These are phyloP conservation scores for Mechanitis messenoides DNA, from an alignment of 2,888 invertebrate species.

Conservation along the genomic window DNA sequence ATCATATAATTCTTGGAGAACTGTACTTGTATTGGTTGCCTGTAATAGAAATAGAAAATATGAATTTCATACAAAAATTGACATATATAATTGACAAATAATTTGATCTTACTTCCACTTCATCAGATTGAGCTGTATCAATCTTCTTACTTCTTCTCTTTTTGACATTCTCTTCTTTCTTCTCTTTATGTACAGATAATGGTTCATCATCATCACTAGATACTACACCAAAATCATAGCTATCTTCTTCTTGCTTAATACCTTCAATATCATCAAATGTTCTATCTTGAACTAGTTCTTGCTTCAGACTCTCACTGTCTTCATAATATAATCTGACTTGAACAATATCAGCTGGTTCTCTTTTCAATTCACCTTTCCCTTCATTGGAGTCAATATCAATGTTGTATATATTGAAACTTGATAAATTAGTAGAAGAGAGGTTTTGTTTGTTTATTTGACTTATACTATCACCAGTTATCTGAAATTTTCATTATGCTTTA, in stretches of 20 bases:
- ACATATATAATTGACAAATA: background rate
- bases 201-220: slow-evolving; percentile 59
- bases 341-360: slow-evolving; percentile 34
- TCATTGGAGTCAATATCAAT: slow-evolving; percentile 19
- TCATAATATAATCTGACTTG: slow-evolving; percentile 18
- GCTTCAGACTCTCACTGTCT: slow-evolving; percentile 13
- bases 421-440: slow-evolving; percentile 11
- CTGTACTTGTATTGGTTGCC: slow-evolving; percentile 5
- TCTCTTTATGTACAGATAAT: slow-evolving; percentile 48
- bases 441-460: slow-evolving; percentile 39
- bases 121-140: slow-evolving; percentile 23
- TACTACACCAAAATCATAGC: slow-evolving; percentile 31
- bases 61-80: background rate
- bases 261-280: slow-evolving; percentile 30
- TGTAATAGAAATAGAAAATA: background rate
- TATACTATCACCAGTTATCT: slow-evolving; percentile 42
- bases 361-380: slow-evolving; percentile 33
- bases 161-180: slow-evolving; percentile 37
- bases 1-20: slow-evolving; percentile 11
- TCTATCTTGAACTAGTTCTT: slow-evolving; percentile 21
- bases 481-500: slow-evolving; percentile 18
- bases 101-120: slow-evolving; percentile 17
- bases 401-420: slow-evolving; percentile 14
- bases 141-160: slow-evolving; percentile 35
- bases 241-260: slow-evolving; percentile 47